phyloP scores from a whole-genome alignment of 92 coral and sea anemone species.

The Porites rus region DNA sequence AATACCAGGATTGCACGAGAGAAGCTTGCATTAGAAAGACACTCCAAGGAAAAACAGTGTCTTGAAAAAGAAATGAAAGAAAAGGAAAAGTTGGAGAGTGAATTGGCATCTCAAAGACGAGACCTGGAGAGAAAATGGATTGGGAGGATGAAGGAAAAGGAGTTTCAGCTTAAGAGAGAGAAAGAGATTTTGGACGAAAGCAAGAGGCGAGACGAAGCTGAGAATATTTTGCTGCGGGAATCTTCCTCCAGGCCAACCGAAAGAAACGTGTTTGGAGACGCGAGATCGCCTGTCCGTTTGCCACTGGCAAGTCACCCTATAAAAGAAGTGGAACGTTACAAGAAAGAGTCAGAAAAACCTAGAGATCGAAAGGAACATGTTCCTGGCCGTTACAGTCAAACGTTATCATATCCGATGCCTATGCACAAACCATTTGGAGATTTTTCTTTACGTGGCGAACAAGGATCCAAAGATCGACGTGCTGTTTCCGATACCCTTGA shows the following conservation, averaged over 20 bases:
- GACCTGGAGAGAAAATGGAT: slow-evolving; percentile 83
- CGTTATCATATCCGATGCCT: slow-evolving; percentile 10
- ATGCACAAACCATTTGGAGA: background rate
- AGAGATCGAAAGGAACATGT: background rate
- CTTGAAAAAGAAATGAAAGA: slow-evolving; percentile 74
- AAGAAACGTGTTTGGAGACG: slow-evolving; percentile 7
- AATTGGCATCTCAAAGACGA: slow-evolving; percentile 73
- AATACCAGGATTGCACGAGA: slow-evolving; percentile 73
- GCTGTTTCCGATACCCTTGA: slow-evolving; percentile 3
- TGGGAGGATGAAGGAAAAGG: slow-evolving; percentile 74
- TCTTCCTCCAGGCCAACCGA: slow-evolving; percentile 39
- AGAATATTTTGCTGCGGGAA: slow-evolving; percentile 31
- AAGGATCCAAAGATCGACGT: slow-evolving; percentile 2
- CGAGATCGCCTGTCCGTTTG: slow-evolving; percentile 3
- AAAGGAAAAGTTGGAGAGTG: slow-evolving; percentile 79
- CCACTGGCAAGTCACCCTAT: slow-evolving; percentile 10
- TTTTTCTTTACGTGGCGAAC: background rate
- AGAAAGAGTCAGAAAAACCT: slow-evolving; percentile 13
- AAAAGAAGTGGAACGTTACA: slow-evolving; percentile 1
- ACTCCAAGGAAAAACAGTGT: slow-evolving; percentile 71
- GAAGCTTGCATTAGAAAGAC: slow-evolving; percentile 75
- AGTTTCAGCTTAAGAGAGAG: slow-evolving; percentile 72
- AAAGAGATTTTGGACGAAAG: slow-evolving; percentile 58
- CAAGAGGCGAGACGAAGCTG: slow-evolving; percentile 55
- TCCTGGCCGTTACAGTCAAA: background rate